Conservation (phyloP, 2,888 invertebrate species). For the Nemapogon koenigi region DNA sequence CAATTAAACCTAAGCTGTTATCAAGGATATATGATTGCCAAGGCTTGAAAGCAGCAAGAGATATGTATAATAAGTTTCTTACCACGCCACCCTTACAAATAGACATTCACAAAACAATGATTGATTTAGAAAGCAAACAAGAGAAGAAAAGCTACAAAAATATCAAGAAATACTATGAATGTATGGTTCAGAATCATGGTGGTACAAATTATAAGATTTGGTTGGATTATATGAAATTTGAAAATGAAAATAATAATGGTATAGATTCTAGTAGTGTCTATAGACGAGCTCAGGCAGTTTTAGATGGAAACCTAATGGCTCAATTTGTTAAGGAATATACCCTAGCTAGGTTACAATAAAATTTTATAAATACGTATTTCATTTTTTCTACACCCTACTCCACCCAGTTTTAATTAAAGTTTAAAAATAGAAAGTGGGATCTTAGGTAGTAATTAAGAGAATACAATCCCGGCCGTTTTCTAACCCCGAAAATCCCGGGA, state of each 20-base stretch:
- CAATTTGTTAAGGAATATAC: constrained; percentile 60
- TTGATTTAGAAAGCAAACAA: constrained; percentile 55
- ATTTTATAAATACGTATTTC: constrained; percentile 8
- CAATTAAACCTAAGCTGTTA: constrained; percentile 67
- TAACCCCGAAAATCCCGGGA: too few species aligned
- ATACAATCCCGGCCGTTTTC: too few species aligned
- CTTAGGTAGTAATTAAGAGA: too few species aligned
- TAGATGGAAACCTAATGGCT: constrained; percentile 60
- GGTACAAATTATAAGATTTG: constrained; percentile 70
- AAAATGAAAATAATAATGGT: constrained; percentile 67
- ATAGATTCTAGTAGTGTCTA: constrained; percentile 63
- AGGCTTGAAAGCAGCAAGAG: constrained; percentile 66
- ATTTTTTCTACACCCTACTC: constrained; percentile 12
- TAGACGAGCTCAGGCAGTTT: constrained; percentile 66
- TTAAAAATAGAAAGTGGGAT: too few species aligned
- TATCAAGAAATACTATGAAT: constrained; percentile 68
- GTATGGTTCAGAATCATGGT: constrained; percentile 72
- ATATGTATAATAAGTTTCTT: constrained; percentile 66
- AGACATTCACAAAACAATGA: constrained; percentile 70
- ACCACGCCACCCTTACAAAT: constrained; percentile 65
- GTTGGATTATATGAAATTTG: constrained; percentile 76
- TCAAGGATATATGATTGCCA: constrained; percentile 58
- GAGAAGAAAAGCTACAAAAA: constrained; percentile 46
- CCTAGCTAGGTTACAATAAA: constrained; percentile 50
- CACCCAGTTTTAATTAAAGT: too few species aligned